Evolutionary conservation across 2,888 invertebrate species (phyloP), one percentile per base, ranked within the genome.

Genomic region (Diplazon laetatorius): DNA sequence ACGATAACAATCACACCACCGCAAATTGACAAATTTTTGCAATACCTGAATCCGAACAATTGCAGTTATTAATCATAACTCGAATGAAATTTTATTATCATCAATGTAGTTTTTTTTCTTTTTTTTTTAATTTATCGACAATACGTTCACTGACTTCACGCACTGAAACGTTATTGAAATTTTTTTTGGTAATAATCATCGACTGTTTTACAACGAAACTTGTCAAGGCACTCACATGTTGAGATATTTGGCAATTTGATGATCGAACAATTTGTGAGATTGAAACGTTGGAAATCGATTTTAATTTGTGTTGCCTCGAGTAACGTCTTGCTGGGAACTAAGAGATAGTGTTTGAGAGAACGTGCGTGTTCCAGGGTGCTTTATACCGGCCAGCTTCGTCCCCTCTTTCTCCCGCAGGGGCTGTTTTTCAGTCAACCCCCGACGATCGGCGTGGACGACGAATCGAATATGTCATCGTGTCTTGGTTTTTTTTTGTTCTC

Each of bases 1-100:
- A 82, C 60, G 25, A 84, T 65, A 70, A 81, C 46, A 44, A 81
- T 30, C 48, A 66, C 55, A 48, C 65, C 39, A 44, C 77, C 52
- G 37, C 65, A 76, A 44, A 71, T 73, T 22, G 71, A 57, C n/a
- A 63, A 65, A 63, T 71, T 68, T 62, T 80, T 81, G 62, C 68
- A 55, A 75, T 70, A 57, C 82, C 82, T 82, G 10, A 42, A 22
- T 55, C 35, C 42, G n/a, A 18, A 63, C 14, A 63, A 46, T 35
- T 10, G 25, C 39, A 25, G 12, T n/a, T 37, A 63, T 18, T 3
- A 48, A 63, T 63, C n/a, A n/a, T n/a, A n/a, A n/a, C n/a, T n/a
- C n/a, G n/a, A n/a, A n/a, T n/a, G 14, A 55, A 8, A 8, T 16
- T 9, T 9, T 8, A n/a, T 3, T 14, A 2, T 35, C 9, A 8